Base-by-base conservation (phyloP, 1,140 invertebrate genomes). In the Brachionus plicatilis region DNA sequence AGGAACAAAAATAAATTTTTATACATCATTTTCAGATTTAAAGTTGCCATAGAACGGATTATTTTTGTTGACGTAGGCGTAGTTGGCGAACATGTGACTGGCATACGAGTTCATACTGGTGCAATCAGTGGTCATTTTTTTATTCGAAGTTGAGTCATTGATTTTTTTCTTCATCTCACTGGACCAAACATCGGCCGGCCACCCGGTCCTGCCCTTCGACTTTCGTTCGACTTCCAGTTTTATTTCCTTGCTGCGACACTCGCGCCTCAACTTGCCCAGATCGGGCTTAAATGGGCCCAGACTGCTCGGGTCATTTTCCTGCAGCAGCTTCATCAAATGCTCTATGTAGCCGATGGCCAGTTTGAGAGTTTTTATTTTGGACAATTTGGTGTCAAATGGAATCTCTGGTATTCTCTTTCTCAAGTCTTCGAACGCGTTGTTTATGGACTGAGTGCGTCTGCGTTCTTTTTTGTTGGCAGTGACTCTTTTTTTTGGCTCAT, bases 331-430 rank as follows among this genome's bases (percentile, higher is more conserved):
- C 90, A 91, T 91, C 17, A 91, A 86, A 86, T 90, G 91, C 3
- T 88, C 87, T 60, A 91, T 91, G 85, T 91, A 92, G 82, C 87
- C 89, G 9, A 90, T 91, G 8, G 91, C 91, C 82, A 92, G 86
- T 47, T 90, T 86, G 43, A 91, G 86, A 9, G 91, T 91, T 86
- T 91, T 91, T 37, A 91, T 91, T 87, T 91, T 91, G 45, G 91
- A 92, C 66, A 97, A 89, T 90, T 98, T 98, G 0, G 96, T 98
- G 88, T 98, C 96, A 0, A 94, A 93, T 0, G 96, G 96, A 6
- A 98, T 95, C 87, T 97, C 97, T 0, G 96, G 96, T 86, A 98
- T 98, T 88, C 95, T 95, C 84, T 96, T 95, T 3, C 96, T 90
- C 0, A 98, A 91, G 87, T 95, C 93, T 0, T 95, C 93, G 87